Base-by-base conservation (phyloP, 2,113 vertebrate species). In the Poicephalus meyeri region DNA sequence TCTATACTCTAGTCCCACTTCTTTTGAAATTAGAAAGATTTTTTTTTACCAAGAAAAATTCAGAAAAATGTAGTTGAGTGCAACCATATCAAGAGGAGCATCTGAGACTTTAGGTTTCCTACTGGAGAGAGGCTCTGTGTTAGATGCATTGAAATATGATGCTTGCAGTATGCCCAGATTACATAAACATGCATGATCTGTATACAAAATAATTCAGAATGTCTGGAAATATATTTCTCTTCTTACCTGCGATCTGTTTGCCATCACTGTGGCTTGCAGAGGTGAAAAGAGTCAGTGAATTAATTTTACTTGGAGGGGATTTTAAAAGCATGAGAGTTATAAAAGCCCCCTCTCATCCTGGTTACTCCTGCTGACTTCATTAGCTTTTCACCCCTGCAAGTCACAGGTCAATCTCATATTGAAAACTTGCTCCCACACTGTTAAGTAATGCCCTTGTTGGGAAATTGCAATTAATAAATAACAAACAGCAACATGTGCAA, bases 381-480 rank as follows among this genome's bases (percentile, higher is more conserved):
- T 91, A 94, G 16, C 65, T 95, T 97, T 94, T 96, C 66, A 96
- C 60, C 72, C 49, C 29, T 13, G 11, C 16, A 78, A 94, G 49
- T 58, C 60, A 91, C 14, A 65, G 78, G 72, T 94, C 72, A 70
- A 49, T 52, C 80, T 85, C n/a, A 52, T 93, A 92, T 24, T 86
- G 80, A 68, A 53, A 80, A 78, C 20, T 13, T 58, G 37, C 61
- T 93, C 64, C 81, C 35, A 70, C 95, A 44, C 35, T n/a, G n/a
- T 65, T 71, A 80, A 76, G 39, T 29, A 72, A 66, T 90, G 74
- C 21, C 73, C 41, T 87, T 89, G n/a, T 50, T 66, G 52, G 74
- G 76, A 85, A 78, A 77, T 26, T 89, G 37, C 88, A 96, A 96
- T 94, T 96, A 94, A 92, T 94, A 96, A 94, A 91, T 86, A 96